Base-by-base conservation (phyloP, 92 coral and sea anemone genomes). In the Epizoanthus stellaris region DNA sequence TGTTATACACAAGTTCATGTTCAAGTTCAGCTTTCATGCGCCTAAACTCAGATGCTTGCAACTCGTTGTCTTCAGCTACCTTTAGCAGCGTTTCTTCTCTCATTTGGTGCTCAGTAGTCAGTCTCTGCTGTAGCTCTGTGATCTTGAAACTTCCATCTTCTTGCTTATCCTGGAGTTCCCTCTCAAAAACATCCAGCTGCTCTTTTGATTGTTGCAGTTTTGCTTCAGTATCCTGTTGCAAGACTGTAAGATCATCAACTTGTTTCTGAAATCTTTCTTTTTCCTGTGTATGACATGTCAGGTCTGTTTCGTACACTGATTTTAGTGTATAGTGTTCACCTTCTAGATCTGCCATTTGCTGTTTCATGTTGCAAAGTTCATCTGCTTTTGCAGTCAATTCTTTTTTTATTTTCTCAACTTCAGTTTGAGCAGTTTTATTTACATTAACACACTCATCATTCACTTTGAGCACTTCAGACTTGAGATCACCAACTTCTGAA, bases 211-310 rank as follows among this genome's bases (percentile, higher is more conserved):
- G 30, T n/a, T 43, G 66, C 21, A 88, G 64, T 20, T 88, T 73
- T 58, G 43, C 34, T 62, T 82, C 91, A 20, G 62, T n/a, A 54
- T 25, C 76, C 21, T 82, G 56, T 16, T 82, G 58, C 6, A 17
- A 58, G 11, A 68, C 39, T 4, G 45, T 16, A 43, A 82, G 34
- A 15, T 80, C 34, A 7, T 82, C 75, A 3, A 82, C 15, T 43
- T 67, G 17, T 9, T 30, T 45, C 77, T 88, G 68, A n/a, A 82
- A 72, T 10, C 56, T 69, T 9, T 74, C 67, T 52, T 82, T 76
- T 82, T 88, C 82, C 17, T 67, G 65, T 60, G 70, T 82, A 7
- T 60, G 12, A 6, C 86, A 75, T n/a, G 87, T 34, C 38, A 67
- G 1, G 13, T 64, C 66, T 19, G 74, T 43, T 14, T 59, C 47